Conservation (phyloP, 2,797 vertebrate genomes). For the Tolypeutes matacus region DNA sequence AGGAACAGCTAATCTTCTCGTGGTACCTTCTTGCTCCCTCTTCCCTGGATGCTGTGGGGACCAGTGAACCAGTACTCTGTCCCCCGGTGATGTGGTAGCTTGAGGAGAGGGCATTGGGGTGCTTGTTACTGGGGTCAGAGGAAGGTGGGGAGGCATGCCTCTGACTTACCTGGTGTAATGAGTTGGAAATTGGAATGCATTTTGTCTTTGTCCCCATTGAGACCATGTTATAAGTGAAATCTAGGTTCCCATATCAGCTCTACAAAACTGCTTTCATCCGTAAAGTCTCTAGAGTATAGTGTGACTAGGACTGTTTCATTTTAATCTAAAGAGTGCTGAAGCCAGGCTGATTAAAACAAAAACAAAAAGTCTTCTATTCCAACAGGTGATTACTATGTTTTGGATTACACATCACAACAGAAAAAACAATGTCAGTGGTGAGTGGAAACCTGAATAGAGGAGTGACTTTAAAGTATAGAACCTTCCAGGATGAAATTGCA, state of each 20-base stretch:
- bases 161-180: background rate
- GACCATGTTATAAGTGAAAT: background rate
- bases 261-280: background rate
- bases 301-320: background rate
- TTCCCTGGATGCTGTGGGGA: rapidly evolving
- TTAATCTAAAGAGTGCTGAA: background rate
- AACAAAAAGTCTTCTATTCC: background rate
- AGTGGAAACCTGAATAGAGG: background rate
- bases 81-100: rapidly evolving
- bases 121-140: no score
- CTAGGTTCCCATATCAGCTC: background rate
- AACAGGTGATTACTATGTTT: background rate
- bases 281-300: background rate
- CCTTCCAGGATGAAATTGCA: background rate
- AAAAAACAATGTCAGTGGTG: background rate
- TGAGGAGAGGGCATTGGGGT: rapidly evolving
- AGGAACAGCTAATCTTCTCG: rapidly evolving
- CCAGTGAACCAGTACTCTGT: background rate
- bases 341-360: background rate
- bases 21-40: background rate
- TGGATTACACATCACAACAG: background rate
- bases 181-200: background rate
- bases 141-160: background rate
- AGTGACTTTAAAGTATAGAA: background rate
- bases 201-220: background rate